phyloP scores from a whole-genome alignment of 2,797 vertebrate genomes.

The Neosilurus mollespiculum region DNA sequence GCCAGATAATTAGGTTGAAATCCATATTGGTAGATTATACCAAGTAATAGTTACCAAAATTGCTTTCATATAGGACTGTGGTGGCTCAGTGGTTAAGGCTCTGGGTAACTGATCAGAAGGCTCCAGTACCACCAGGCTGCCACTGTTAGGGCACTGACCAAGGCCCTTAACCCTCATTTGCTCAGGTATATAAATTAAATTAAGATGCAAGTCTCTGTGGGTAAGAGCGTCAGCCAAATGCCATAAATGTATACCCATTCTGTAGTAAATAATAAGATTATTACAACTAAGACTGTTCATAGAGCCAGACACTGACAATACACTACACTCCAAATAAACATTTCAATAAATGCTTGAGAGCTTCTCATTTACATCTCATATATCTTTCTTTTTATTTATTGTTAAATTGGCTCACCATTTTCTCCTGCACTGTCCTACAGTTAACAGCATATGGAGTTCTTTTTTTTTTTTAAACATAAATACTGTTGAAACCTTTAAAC shows the following conservation, averaged over 20 bases:
- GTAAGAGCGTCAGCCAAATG: too few relatives aligned
- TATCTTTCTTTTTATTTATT: neutral
- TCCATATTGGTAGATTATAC: neutral
- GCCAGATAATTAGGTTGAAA: neutral
- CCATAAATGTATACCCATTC: neutral
- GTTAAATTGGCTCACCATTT: neutral
- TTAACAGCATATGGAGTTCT: constrained; percentile 48
- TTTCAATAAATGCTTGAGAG: neutral
- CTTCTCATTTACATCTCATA: neutral
- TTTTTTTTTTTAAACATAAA: neutral
- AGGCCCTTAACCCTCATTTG: too few relatives aligned
- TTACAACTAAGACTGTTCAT: neutral
- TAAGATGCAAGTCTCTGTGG: too few relatives aligned
- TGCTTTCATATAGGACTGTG: too few relatives aligned
- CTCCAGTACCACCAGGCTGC: too few relatives aligned
- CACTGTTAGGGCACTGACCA: too few relatives aligned
- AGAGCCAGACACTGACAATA: neutral
- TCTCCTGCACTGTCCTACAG: neutral
- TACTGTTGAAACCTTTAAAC: neutral
- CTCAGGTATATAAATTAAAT: too few relatives aligned
- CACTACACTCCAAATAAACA: neutral
- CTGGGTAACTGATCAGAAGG: too few relatives aligned
- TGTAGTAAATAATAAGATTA: neutral
- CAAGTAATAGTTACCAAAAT: too few relatives aligned
- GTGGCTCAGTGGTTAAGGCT: too few relatives aligned